Evolutionary conservation across 2,888 invertebrate genomes (phyloP).

Genomic region (Cerceris ruficornis): DNA sequence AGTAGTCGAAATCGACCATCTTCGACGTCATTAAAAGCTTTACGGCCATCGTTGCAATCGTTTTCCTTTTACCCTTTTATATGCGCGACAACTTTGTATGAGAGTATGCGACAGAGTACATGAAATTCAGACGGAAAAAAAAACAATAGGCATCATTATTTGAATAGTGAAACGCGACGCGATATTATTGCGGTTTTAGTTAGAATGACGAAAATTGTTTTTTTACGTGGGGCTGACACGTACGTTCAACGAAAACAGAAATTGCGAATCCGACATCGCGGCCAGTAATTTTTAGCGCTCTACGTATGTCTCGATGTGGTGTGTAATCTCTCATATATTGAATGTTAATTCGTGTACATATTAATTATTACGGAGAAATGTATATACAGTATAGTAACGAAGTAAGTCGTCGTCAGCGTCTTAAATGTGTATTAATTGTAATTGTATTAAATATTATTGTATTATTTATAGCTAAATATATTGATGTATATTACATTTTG

Average conservation of each 20-base stretch:
- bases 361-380: conserved; percentile 75
- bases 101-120: conserved; percentile 26
- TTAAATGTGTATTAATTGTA: conserved; percentile 76
- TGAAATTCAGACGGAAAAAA: conserved; percentile 11
- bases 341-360: conserved; percentile 79
- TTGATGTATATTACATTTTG: conserved; percentile 76
- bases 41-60: conserved; percentile 18
- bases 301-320: conserved; percentile 70
- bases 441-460: conserved; percentile 76
- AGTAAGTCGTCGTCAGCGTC: conserved; percentile 64
- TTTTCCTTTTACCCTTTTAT: conserved; percentile 27
- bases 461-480: conserved; percentile 78
- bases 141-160: background rate
- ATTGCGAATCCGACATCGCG: conserved; percentile 72
- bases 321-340: conserved; percentile 72
- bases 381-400: conserved; percentile 75
- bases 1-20: conserved; percentile 21
- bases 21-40: conserved; percentile 27
- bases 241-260: conserved; percentile 38
- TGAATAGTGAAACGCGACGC: background rate
- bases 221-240: conserved; percentile 59
- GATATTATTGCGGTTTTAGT: conserved; percentile 12
- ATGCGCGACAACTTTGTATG: conserved; percentile 22
- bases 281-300: conserved; percentile 75
- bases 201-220: conserved; percentile 23